Conservation (phyloP, 37 sponge, comb jelly and placozoan species). For the Ephydatia muelleri region DNA sequence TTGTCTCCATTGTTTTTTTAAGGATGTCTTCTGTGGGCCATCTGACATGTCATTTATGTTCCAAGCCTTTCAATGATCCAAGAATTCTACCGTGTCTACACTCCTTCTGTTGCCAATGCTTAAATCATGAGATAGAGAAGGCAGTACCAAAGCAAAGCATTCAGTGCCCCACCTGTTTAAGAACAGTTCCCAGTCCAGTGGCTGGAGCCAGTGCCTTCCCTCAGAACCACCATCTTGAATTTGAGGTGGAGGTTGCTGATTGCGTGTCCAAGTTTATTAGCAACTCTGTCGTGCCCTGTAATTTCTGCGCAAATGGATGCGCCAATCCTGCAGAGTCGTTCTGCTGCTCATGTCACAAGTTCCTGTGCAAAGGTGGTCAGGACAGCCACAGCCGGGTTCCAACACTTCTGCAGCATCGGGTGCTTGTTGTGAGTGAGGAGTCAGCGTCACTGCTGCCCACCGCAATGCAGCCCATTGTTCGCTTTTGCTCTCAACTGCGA, state of each 20-base stretch:
- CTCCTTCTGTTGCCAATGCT: neutral
- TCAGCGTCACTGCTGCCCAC: neutral
- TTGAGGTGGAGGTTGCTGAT: neutral
- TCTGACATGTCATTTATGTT: neutral
- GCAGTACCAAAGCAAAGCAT: neutral
- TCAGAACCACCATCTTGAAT: neutral
- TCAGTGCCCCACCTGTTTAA: neutral
- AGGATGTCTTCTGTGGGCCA: neutral
- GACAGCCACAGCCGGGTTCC: neutral
- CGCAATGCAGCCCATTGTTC: neutral
- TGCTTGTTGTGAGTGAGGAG: neutral
- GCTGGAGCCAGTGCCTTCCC: neutral
- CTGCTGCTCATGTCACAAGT: neutral
- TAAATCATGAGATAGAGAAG: neutral
- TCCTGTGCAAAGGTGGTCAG: neutral
- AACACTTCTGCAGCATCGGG: neutral
- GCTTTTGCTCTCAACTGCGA: neutral
- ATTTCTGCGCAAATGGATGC: neutral
- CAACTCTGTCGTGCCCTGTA: neutral
- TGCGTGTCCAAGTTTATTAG: neutral
- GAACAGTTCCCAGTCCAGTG: neutral
- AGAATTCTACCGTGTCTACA: neutral
- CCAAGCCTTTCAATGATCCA: neutral
- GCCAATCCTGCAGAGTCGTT: neutral
- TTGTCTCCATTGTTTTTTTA: too few species aligned